Base-by-base conservation (phyloP, 2,888 invertebrate genomes). In the Eupithecia subfuscata region DNA sequence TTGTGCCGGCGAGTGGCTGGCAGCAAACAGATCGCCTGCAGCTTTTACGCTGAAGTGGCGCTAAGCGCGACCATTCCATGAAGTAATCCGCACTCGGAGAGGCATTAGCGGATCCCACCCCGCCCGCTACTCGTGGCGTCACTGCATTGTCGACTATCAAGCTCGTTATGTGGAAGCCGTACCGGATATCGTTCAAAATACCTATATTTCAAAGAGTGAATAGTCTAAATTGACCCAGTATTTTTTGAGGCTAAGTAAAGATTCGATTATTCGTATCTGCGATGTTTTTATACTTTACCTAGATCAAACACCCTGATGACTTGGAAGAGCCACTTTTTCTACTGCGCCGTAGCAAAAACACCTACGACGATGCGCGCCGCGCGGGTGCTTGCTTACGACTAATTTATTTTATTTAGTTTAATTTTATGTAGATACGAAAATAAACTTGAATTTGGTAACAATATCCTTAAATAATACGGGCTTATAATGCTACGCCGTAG, bases 31-130 rank as follows among this genome's bases (percentile, higher is more conserved):
- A 91, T 92, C 89, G 88, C 85, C 87, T 87, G 83, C 82, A 87
- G 91, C 91, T 90, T 91, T 90, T 86, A 89, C 89, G 88, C 85
- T 82, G 86, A 86, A 89, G 88, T 89, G 90, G 86, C 87, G 87
- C 86, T 91, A 89, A 91, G 89, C 89, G 88, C 87, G 87, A 90
- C 90, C 89, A 90, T 89, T 91, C 87, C 89, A 91, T 87, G 89
- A 88, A 89, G 88, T 92, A 92, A 92, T 92, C 92, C 91, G 87
- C 88, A 88, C 89, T 88, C 85, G 76, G 87, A 87, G 88, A 82
- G 89, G 92, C 88, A 91, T 92, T 92, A 92, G 89, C 85, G 86
- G 83, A 79, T 76, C 75, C 75, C 77, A 34, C 75, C 79, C 85
- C 86, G 80, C 78, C 81, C 75, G 79, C 85, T 12, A 76, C 78